Evolutionary conservation across 1,140 invertebrate genomes (phyloP), one percentile per base, ranked within the genome.

Genomic region (Oryctes rhinoceros): DNA sequence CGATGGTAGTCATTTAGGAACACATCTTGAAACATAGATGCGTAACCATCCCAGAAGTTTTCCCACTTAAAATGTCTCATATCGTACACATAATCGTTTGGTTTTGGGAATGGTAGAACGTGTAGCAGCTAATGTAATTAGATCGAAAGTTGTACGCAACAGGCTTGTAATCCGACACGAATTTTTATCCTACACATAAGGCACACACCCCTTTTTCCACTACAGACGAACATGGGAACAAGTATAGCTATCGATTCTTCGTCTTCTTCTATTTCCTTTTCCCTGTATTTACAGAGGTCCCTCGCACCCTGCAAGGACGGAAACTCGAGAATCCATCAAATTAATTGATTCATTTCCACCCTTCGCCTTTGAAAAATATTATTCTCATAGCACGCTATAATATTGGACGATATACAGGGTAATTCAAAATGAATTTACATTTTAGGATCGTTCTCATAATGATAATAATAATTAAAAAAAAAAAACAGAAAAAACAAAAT

Each of bases 351-450:
- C 53, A 18, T 59, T 59, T 59, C 15, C 15, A 18, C 15, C 3
- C 7, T n/a, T 53, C 53, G 53, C 18, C 53, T 59, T 59, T 2
- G 53, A 59, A 59, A 59, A 59, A 59, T 59, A 59, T 59, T 59
- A 18, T 59, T 6, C 53, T 18, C 53, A 44, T 44, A 44, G 39
- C 39, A 44, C 9, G 39, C 39, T 44, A 44, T 10, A 4, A 44
- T 44, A 10, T 44, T 44, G 9, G 5, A 44, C 5, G 39, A 44
- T 44, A 44, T 44, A 44, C 39, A 10, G 3, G 39, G 39, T 7
- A 7, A 44, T 44, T 30, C 5, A 4, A 44, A 7, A 44, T 44
- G 5, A 5, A 44, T 7, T 44, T 44, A 3, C 39, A 44, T 30
- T 30, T 30, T 30, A 30, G 24, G 2, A 30, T 30, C 2, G 24